Evolutionary conservation across 2,797 vertebrate genomes (phyloP).

Genomic region (Onychomys arenicola): DNA sequence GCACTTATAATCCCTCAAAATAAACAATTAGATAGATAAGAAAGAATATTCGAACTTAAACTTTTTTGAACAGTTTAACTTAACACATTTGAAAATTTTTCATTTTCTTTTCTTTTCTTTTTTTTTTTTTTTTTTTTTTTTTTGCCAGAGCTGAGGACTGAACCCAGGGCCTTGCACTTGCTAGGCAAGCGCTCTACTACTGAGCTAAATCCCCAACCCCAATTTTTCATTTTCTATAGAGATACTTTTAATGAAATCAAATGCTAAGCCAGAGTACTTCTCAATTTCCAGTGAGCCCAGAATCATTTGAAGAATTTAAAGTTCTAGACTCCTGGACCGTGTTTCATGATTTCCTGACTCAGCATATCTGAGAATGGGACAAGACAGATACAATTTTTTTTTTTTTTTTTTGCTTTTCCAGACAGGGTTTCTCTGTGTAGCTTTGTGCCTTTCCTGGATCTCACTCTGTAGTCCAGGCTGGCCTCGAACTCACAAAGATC

Average conservation of each 20-base stretch:
- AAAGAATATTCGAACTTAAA: neutral
- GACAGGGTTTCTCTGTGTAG: no score
- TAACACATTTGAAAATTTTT: neutral
- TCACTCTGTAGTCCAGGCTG: no score
- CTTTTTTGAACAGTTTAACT: neutral
- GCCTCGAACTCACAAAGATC: no score
- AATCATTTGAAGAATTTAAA: constrained; percentile 3
- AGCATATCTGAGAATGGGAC: neutral
- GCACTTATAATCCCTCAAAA: neutral
- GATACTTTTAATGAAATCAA: constrained; percentile 13
- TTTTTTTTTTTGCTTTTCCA: no score
- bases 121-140: no score
- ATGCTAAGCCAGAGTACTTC: neutral
- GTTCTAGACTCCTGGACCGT: neutral
- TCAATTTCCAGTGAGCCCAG: neutral
- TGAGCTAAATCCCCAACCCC: no score
- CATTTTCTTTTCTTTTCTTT: no score
- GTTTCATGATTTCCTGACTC: neutral
- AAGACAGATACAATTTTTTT: neutral
- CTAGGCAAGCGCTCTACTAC: no score
- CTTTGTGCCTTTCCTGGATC: no score
- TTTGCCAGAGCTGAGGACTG: no score
- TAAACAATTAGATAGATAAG: neutral
- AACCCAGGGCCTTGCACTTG: no score
- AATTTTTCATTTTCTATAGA: neutral